Conservation (phyloP, 2,888 invertebrate genomes). For the Camponotus fellah region DNA sequence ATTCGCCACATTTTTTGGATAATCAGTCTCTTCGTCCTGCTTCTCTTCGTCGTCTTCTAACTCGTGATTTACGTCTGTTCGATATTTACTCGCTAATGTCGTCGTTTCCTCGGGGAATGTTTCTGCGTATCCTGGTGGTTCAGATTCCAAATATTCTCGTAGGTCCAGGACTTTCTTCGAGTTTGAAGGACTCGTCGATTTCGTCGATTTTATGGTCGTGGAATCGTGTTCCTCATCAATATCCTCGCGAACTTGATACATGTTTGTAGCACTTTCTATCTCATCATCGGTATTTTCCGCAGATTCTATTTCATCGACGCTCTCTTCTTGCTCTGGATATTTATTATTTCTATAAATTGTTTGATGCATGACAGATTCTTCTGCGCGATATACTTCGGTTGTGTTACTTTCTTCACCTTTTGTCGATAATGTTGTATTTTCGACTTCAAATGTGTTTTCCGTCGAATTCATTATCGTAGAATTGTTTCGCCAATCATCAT, state of each 20-base stretch:
- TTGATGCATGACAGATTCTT: conserved; percentile 20
- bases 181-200: not conserved
- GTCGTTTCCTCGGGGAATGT: conserved; percentile 61
- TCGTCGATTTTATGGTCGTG: not conserved
- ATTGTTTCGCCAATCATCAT: conserved; percentile 15
- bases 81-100: not conserved
- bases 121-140: conserved; percentile 72
- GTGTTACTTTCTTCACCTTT: conserved; percentile 2
- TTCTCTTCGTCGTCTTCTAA: conserved; percentile 39
- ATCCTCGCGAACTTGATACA: conserved; percentile 71
- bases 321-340: not conserved
- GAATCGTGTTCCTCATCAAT: conserved; percentile 63
- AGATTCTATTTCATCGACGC: not conserved
- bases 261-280: conserved; percentile 18
- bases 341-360: not conserved
- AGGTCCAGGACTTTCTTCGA: conserved; percentile 81
- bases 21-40: conserved; percentile 41
- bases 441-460: not conserved
- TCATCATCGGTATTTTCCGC: not conserved
- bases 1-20: not conserved
- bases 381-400: conserved; percentile 10
- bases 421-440: conserved; percentile 17
- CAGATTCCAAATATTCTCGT: conserved; percentile 70
- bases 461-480: conserved; percentile 20
- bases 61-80: not conserved